phyloP scores from a whole-genome alignment of 2,797 vertebrate genomes.

The Anableps anableps region DNA sequence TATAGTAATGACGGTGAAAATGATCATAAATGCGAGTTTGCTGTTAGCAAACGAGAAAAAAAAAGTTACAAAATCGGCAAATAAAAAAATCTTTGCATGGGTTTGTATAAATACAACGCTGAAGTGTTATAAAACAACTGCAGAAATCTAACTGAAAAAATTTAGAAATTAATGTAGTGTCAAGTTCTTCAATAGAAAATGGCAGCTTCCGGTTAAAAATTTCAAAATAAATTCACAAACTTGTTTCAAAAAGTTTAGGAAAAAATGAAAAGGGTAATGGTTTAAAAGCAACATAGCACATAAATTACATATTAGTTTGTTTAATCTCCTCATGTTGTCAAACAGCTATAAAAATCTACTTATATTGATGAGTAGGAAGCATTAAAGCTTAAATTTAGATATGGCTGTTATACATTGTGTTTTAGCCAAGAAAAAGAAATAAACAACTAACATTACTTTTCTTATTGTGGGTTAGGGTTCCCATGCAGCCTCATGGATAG shows the following conservation, averaged over 20 bases:
- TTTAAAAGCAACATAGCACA: not conserved
- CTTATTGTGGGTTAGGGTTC: not conserved
- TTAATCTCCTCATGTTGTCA: no score
- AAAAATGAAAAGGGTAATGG: not conserved
- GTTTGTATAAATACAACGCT: not conserved
- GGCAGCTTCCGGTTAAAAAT: conserved; percentile 28
- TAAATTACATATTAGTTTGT: not conserved
- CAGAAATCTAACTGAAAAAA: conserved; percentile 17
- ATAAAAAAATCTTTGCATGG: not conserved
- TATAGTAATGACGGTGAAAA: not conserved
- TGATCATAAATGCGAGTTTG: not conserved
- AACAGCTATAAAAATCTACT: no score
- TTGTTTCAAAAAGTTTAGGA: not conserved
- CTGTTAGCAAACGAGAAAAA: not conserved
- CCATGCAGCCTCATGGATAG: no score
- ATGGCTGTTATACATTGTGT: not conserved
- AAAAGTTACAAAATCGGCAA: fast-evolving
- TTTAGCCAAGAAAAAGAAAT: not conserved
- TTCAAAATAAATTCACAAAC: conserved; percentile 37
- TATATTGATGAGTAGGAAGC: not conserved
- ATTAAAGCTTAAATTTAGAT: not conserved
- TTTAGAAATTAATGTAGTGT: not conserved
- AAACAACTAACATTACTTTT: not conserved
- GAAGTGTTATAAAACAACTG: not conserved
- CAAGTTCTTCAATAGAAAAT: not conserved